Conservation (phyloP, 2,797 vertebrate species). For the Liasis olivaceus region DNA sequence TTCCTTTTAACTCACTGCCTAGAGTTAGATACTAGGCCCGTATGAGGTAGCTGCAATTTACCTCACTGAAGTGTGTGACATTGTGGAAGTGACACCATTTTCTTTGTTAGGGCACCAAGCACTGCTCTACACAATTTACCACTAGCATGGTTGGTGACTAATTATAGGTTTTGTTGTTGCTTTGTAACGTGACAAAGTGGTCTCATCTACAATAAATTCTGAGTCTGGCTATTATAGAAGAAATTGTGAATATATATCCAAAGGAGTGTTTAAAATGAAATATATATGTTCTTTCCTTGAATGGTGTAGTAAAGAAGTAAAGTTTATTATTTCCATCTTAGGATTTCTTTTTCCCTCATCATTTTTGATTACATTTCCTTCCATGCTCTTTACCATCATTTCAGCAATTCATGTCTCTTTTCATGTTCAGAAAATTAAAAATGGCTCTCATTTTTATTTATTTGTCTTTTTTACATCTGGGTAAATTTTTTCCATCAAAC, state of each 20-base stretch:
- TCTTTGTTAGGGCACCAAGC: not conserved
- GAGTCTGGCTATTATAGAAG: not conserved
- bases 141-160: not conserved
- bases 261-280: not conserved
- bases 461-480: not conserved
- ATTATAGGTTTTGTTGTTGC: not conserved
- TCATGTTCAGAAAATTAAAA: constrained; percentile 10
- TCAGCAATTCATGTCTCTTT: constrained; percentile 30
- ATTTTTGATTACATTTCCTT: constrained; percentile 33
- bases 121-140: not conserved
- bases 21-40: not conserved
- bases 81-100: not conserved
- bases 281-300: not conserved
- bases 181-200: not conserved
- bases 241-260: constrained; percentile 7
- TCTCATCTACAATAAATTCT: not conserved
- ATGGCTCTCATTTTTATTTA: not conserved
- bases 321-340: constrained; percentile 10
- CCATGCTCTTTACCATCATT: constrained; percentile 27
- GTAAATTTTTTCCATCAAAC: not conserved
- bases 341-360: not conserved
- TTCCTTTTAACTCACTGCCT: not conserved
- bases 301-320: not conserved
- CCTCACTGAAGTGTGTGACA: not conserved
- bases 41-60: not conserved